Conservation (phyloP, 1,140 invertebrate species). For the Cherax quadricarinatus region DNA sequence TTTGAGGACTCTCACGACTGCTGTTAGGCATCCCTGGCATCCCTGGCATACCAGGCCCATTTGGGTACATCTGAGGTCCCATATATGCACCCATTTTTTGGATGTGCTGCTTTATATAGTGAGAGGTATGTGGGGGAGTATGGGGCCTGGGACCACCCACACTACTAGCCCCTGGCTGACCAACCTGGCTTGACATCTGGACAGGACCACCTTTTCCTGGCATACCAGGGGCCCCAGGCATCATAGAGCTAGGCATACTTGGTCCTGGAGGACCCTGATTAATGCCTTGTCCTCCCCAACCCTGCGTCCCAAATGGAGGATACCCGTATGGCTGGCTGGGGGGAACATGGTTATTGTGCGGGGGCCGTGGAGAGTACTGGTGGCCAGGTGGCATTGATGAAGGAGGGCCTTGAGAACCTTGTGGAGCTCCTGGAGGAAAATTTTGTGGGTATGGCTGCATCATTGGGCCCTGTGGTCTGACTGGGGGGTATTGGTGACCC, state of each 20-base stretch:
- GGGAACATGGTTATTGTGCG: slow-evolving; percentile 79
- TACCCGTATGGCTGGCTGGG: slow-evolving; percentile 73
- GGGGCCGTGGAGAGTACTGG: slow-evolving; percentile 79
- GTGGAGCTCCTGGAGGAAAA: slow-evolving; percentile 77
- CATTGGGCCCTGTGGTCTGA: slow-evolving; percentile 77
- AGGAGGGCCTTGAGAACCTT: slow-evolving; percentile 74
- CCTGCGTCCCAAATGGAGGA: slow-evolving; percentile 71
- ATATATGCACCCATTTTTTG: slow-evolving; percentile 74
- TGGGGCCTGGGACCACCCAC: slow-evolving; percentile 73
- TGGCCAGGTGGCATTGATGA: slow-evolving; percentile 71
- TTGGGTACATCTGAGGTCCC: slow-evolving; percentile 72
- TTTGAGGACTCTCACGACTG: slow-evolving; percentile 82
- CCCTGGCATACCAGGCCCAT: slow-evolving; percentile 68
- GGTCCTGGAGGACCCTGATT: slow-evolving; percentile 70
- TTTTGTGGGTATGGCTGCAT: slow-evolving; percentile 77
- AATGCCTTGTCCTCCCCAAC: slow-evolving; percentile 65
- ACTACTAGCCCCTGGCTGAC: slow-evolving; percentile 71
- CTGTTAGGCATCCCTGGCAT: slow-evolving; percentile 57
- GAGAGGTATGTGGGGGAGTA: slow-evolving; percentile 70
- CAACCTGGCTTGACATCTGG: slow-evolving; percentile 73
- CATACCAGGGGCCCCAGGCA: slow-evolving; percentile 55
- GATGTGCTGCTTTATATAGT: slow-evolving; percentile 84
- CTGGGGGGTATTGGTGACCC: slow-evolving; percentile 80
- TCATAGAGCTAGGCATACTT: slow-evolving; percentile 52
- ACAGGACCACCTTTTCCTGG: slow-evolving; percentile 74